Evolutionary conservation across 2,113 vertebrate species (phyloP), one percentile per base, ranked within the genome.

Genomic region (Cygnus atratus): DNA sequence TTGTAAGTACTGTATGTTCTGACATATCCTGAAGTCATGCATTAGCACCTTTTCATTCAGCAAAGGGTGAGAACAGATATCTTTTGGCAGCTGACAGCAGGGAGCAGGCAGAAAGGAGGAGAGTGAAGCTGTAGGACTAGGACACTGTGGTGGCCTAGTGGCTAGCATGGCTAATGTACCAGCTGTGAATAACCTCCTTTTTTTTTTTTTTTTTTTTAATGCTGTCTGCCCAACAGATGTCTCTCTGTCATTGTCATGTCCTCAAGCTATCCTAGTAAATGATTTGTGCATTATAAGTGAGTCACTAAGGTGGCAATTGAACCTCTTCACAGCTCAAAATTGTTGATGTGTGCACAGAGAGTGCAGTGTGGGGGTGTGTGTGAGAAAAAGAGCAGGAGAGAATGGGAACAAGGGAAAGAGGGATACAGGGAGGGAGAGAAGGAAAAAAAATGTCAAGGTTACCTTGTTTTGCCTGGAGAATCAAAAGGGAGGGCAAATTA

Each of bases 21-120:
- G 98, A 99, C 98, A 99, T 98, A 98, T 98, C 98, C 98, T 97
- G 98, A 99, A 98, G 98, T 98, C 98, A 98, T 98, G 98, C 98
- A 98, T 99, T 99, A 99, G 97, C 99, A 99, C 98, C 98, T 99
- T 98, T 98, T 98, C 97, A 97, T 97, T 98, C 98, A 98, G 98
- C 98, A 97, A 97, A 97, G 97, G 98, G 98, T 99, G 99, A 98
- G 98, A 99, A 99, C 98, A 98, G 98, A 99, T 98, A 98, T 97
- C 98, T 98, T 96, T 98, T 99, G 98, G 98, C 99, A 99, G 98
- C 97, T 97, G 97, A 98, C 97, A 98, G 98, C 97, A 98, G 98
- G 97, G 97, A 95, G 94, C 96, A 97, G 96, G 97, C 96, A 97
- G 96, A 97, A 70, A 92, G 85, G 88, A 97, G 77, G 90, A 96